Evolutionary conservation across 1,140 invertebrate genomes (phyloP).

Genomic region (Atopsyche davidsoni): DNA sequence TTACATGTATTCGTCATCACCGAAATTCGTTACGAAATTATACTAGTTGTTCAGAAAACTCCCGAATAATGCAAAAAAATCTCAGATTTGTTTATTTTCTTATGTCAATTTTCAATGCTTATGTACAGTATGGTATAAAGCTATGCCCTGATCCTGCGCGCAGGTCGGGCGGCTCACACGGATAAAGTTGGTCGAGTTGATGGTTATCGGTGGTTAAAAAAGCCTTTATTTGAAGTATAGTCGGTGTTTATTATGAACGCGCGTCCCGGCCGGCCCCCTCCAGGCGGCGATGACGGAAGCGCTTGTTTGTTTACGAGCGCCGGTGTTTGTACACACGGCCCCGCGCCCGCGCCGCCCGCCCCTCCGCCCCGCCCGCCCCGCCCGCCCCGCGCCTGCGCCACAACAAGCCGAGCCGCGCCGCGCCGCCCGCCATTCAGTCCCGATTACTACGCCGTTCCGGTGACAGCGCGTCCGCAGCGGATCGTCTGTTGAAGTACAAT

Average conservation of each 20-base stretch:
- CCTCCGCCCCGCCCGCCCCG: conserved; percentile 1
- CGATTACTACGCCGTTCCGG: conserved; percentile 10
- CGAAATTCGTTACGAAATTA: too few species aligned
- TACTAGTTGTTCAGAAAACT: too few species aligned
- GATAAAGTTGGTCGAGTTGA: too few species aligned
- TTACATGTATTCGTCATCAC: too few species aligned
- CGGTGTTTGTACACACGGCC: conserved; percentile 24
- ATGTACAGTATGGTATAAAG: too few species aligned
- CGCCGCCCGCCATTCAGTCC: conserved; percentile 18
- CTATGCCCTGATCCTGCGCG: too few species aligned
- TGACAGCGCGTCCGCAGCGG: conserved; percentile 6
- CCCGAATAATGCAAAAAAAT: too few species aligned
- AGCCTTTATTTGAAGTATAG: too few species aligned
- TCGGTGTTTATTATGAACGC: conserved; percentile 9
- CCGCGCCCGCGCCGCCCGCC: neutral
- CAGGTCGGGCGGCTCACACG: too few species aligned
- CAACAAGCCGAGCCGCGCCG: conserved; percentile 17
- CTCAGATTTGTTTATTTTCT: too few species aligned
- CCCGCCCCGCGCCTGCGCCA: conserved; percentile 21
- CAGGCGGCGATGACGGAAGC: conserved; percentile 19
- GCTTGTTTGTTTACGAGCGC: conserved; percentile 22
- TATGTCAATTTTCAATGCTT: too few species aligned
- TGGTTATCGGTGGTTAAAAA: too few species aligned
- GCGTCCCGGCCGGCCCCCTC: neutral
- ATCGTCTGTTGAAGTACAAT: neutral